Conservation (phyloP, 2,888 invertebrate species). For the Dynastes hyllus region DNA sequence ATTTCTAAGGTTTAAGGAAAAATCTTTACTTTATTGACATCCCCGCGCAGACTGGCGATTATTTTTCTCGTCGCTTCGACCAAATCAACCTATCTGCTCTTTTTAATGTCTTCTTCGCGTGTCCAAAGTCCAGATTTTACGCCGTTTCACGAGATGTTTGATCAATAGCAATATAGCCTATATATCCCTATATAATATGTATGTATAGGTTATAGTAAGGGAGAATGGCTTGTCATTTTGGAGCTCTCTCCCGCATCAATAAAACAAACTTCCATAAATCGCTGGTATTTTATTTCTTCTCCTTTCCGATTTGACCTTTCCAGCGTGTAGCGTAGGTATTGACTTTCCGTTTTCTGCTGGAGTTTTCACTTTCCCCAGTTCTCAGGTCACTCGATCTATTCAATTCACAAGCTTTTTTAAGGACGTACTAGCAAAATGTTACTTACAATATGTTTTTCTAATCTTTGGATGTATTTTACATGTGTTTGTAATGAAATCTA, state of each 20-base stretch:
- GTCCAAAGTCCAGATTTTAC: constrained; percentile 21
- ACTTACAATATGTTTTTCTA: no score
- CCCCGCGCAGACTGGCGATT: constrained; percentile 2
- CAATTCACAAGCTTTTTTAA: no score
- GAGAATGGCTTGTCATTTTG: neutral
- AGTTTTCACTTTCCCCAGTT: no score
- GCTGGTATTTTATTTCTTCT: constrained; percentile 6
- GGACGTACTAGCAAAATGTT: no score
- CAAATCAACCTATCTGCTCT: constrained; percentile 16
- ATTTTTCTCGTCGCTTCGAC: constrained; percentile 7
- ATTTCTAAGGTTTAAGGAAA: neutral
- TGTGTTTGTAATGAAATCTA: no score
- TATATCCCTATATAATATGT: neutral
- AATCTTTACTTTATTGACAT: constrained; percentile 9
- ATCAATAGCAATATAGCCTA: constrained; percentile 19
- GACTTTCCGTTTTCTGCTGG: neutral
- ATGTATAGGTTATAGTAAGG: no score
- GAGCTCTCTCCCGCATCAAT: neutral
- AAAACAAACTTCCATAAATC: neutral
- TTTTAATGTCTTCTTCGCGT: constrained; percentile 43
- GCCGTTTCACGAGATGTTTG: constrained; percentile 32
- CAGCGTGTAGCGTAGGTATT: neutral
- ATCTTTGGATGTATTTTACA: no score
- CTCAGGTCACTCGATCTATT: no score
- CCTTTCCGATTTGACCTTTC: neutral